phyloP scores from a whole-genome alignment of 2,797 vertebrate species.

The Enteromius thamalakanensis region DNA sequence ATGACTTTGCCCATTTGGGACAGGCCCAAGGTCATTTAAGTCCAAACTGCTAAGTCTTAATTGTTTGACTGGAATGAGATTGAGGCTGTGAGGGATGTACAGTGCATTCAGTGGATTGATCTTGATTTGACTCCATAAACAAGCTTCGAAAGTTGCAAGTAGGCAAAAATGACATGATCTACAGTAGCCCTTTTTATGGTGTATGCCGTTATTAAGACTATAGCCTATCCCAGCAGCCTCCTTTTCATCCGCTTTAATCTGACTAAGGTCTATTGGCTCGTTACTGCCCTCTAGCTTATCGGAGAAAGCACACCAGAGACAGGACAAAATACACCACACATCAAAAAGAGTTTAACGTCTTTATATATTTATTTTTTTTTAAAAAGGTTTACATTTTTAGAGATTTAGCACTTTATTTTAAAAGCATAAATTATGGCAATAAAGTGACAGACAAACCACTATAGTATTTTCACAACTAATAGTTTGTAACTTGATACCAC shows the following conservation, averaged over 20 bases:
- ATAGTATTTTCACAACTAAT: constrained; percentile 74
- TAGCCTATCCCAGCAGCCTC: no score
- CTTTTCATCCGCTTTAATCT: background rate
- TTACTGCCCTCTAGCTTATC: background rate
- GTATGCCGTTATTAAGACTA: no score
- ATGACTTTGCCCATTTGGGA: background rate
- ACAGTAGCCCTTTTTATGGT: no score
- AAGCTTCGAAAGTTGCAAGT: no score
- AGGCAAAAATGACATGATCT: no score
- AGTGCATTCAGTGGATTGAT: background rate
- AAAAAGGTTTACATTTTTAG: constrained; percentile 56
- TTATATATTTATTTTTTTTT: constrained; percentile 25
- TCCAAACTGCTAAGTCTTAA: no score
- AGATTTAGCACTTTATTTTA: constrained; percentile 71
- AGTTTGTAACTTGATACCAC: constrained; percentile 64
- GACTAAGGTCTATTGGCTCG: background rate
- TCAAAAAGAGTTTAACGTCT: constrained; percentile 13
- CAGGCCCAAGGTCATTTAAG: background rate
- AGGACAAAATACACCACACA: constrained; percentile 42
- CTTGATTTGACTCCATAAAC: no score
- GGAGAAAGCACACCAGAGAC: background rate
- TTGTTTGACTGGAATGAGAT: background rate
- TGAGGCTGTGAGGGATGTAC: background rate
- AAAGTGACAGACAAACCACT: constrained; percentile 73
- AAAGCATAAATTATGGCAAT: constrained; percentile 77